These are phyloP conservation scores for Sinocyclocheilus anshuiensis DNA, from an alignment of 2,113 vertebrate genomes.

Conservation along the genomic window DNA sequence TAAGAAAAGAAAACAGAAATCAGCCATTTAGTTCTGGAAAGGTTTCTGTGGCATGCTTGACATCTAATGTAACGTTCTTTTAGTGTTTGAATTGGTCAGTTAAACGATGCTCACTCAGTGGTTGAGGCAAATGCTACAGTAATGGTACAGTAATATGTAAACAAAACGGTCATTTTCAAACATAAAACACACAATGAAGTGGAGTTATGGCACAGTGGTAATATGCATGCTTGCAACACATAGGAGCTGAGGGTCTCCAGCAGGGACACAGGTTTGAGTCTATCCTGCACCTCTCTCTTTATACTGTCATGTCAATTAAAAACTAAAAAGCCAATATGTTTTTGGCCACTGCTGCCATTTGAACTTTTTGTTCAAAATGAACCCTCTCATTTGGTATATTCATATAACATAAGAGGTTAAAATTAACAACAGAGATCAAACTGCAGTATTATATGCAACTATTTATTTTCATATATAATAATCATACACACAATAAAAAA, in stretches of 20 bases:
- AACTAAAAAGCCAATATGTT: not conserved
- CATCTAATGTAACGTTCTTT: not conserved
- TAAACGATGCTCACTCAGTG: not conserved
- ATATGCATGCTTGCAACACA: not conserved
- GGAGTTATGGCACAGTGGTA: not conserved
- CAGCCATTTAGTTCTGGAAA: not conserved
- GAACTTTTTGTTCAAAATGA: not conserved
- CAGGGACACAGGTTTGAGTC: not conserved
- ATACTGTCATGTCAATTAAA: not conserved
- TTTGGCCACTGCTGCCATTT: not conserved
- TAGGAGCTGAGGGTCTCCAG: not conserved
- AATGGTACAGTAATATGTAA: conserved; percentile 15
- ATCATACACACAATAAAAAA: too few species aligned
- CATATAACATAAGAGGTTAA: too few species aligned
- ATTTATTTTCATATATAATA: too few species aligned
- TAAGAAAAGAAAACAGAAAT: conserved; percentile 41
- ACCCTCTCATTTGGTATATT: too few species aligned
- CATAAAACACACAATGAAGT: not conserved
- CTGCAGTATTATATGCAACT: too few species aligned
- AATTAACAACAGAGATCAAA: too few species aligned
- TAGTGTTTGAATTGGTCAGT: conserved; percentile 7
- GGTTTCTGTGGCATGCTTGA: not conserved
- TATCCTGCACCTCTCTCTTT: not conserved
- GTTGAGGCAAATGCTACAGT: conserved; percentile 1
- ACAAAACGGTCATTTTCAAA: conserved; percentile 19